These are phyloP conservation scores for Ctenodactylus gundi DNA, from an alignment of 2,113 vertebrate genomes.

Conservation along the genomic window DNA sequence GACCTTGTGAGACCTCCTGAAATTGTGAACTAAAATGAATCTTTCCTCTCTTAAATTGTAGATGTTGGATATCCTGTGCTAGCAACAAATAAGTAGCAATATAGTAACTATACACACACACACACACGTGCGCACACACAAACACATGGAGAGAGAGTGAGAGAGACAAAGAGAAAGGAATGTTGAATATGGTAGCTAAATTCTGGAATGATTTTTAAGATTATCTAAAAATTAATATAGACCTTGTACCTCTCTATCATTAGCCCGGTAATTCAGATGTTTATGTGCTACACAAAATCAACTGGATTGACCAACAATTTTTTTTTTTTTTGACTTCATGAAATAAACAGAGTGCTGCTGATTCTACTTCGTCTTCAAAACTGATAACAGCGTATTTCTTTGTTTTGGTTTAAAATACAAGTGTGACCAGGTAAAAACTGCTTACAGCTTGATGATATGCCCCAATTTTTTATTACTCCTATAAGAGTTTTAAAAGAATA, in stretches of 20 bases:
- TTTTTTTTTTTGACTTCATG: background rate
- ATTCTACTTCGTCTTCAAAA: background rate
- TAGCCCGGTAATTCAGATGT: background rate
- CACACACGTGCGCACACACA: too few relatives aligned
- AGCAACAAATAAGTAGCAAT: too few relatives aligned
- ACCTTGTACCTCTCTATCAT: background rate
- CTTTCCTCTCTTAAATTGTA: too few relatives aligned
- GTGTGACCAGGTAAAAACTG: background rate
- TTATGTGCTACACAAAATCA: background rate
- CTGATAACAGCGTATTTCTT: background rate
- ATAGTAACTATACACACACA: too few relatives aligned
- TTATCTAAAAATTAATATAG: background rate
- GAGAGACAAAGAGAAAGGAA: background rate
- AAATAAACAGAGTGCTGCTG: background rate
- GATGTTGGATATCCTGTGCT: too few relatives aligned
- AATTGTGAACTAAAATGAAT: too few relatives aligned
- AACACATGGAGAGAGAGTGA: too few relatives aligned
- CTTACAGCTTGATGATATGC: background rate
- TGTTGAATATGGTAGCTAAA: background rate
- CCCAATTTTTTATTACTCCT: background rate
- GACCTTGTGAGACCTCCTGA: too few relatives aligned
- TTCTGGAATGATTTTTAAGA: background rate
- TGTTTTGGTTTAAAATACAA: background rate
- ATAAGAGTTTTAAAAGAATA: background rate
- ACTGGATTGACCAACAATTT: background rate